Evolutionary conservation across 2,888 invertebrate genomes (phyloP), one percentile per base, ranked within the genome.

Genomic region (Cantharis rustica): DNA sequence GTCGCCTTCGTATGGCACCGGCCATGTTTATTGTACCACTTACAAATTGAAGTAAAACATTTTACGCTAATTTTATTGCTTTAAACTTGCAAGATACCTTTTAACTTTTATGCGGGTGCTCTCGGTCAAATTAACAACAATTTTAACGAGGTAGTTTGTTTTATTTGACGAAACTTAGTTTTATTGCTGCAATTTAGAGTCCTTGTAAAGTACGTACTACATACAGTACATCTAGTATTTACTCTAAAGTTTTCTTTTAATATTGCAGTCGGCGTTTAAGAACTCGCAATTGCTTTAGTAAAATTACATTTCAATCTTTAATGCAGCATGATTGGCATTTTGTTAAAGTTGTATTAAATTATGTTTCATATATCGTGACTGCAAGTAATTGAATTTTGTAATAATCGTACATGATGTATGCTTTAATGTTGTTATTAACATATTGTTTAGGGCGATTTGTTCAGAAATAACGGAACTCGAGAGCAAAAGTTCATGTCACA

Each of bases 61-160:
- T 47, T 47, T 47, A 47, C n/a, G 47, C 47, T 47, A 47, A 47
- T 47, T 47, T 47, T 47, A 47, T 47, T 47, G 47, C 47, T 47
- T 47, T 47, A 47, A 47, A 47, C n/a, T 47, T 47, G n/a, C 47
- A 47, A 47, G 47, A 47, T 73, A 70, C 69, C 70, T 73, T 63
- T 73, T 70, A 76, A 76, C 17, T 76, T 76, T 76, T 76, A 76
- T 73, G 76, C 27, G 73, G 73, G 76, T 71, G 23, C 73, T 76
- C 73, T 71, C 71, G 73, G 71, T 73, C 66, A 73, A 76, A 76
- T 76, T 76, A 76, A 71, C 71, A 66, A 71, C 71, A 76, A 71
- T 75, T 75, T 64, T 72, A 75, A 75, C 70, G 72, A 72, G 72
- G 68, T 69, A 47, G 62, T 76, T 76, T 66, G 70, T 76, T 76